phyloP scores from a whole-genome alignment of 2,113 vertebrate species.

The Furnarius figulus region DNA sequence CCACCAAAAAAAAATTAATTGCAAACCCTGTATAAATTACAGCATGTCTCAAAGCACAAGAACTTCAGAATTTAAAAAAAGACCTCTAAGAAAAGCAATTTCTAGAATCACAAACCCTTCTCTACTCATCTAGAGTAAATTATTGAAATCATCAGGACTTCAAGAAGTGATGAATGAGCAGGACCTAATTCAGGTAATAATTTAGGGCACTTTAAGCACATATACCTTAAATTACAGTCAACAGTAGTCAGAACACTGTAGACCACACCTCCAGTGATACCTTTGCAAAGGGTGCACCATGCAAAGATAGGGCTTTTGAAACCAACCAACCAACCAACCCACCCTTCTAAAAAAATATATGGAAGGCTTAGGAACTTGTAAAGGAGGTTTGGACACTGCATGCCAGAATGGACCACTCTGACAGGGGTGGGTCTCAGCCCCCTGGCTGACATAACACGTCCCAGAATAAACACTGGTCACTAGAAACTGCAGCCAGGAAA shows the following conservation, averaged over 20 bases:
- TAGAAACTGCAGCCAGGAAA: neutral
- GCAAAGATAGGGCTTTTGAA: neutral
- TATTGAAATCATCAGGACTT: rapidly evolving
- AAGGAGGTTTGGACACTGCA: neutral
- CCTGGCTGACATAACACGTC: neutral
- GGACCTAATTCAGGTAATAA: neutral
- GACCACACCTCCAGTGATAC: neutral
- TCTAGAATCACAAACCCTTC: neutral
- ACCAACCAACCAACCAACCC: neutral
- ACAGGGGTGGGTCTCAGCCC: neutral
- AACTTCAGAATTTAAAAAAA: neutral
- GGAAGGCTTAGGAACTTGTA: neutral
- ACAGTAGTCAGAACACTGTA: neutral
- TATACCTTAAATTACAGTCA: neutral
- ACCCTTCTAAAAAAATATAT: rapidly evolving
- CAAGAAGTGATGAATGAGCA: neutral
- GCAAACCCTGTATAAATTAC: neutral
- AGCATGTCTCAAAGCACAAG: neutral
- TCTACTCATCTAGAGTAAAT: neutral
- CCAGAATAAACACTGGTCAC: neutral
- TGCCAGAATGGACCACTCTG: neutral
- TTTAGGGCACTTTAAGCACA: neutral
- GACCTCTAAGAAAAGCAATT: neutral
- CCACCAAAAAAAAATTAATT: neutral
- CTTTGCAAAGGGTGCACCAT: neutral